phyloP scores from a whole-genome alignment of 2,113 vertebrate species.

The Bubo blakistoni region DNA sequence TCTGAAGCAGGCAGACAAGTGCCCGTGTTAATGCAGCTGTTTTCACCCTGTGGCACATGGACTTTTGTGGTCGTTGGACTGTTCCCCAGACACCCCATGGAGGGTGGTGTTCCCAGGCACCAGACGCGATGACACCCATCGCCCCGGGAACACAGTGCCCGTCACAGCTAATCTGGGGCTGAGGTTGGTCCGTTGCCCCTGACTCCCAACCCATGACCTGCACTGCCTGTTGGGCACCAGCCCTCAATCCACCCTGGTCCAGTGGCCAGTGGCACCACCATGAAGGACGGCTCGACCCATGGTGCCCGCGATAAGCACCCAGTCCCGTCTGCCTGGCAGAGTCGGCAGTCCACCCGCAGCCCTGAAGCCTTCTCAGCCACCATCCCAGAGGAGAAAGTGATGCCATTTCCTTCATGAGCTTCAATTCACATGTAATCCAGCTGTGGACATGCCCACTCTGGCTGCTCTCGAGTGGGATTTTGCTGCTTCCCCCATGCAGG shows the following conservation, averaged over 20 bases:
- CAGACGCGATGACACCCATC: accelerated
- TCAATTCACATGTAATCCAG: neutral
- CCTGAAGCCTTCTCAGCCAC: neutral
- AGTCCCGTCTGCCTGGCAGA: accelerated
- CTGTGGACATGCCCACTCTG: neutral
- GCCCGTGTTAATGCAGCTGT: neutral
- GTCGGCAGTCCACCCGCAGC: neutral
- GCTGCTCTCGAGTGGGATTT: neutral
- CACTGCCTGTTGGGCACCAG: neutral
- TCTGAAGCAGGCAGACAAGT: neutral
- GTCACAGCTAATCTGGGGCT: neutral
- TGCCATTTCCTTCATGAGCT: neutral
- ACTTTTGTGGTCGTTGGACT: accelerated
- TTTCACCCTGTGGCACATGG: neutral
- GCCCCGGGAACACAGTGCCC: accelerated
- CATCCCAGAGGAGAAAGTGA: neutral
- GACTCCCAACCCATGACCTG: accelerated
- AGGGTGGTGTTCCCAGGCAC: neutral
- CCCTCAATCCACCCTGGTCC: neutral
- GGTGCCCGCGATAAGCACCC: neutral
- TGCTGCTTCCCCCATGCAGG: neutral
- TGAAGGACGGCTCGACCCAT: neutral
- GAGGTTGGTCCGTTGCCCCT: neutral
- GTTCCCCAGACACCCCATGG: neutral
- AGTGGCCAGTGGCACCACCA: accelerated